Conservation (phyloP, 2,113 vertebrate genomes). For the Dipodomys stephensi region DNA sequence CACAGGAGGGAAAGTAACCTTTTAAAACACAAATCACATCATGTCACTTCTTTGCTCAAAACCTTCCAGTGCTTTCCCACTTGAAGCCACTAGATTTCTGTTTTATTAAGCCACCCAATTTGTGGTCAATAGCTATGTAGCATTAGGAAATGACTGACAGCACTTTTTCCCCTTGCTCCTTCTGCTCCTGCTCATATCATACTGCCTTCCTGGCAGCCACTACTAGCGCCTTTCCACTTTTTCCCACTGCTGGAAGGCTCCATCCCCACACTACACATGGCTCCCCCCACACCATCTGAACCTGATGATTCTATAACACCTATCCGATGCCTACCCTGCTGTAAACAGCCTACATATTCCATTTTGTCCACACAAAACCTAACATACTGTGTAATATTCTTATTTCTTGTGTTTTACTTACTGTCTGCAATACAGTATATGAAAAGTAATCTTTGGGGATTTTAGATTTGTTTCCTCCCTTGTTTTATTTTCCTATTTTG, state of each 20-base stretch:
- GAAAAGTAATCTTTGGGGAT: too few relatives aligned
- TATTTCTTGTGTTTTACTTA: too few relatives aligned
- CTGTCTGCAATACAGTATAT: too few relatives aligned
- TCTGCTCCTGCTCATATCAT: background rate
- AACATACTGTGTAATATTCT: background rate
- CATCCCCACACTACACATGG: background rate
- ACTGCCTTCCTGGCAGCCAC: background rate
- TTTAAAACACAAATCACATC: slow-evolving; percentile 40
- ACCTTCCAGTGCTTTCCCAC: background rate
- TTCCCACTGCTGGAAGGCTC: background rate
- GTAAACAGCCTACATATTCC: background rate
- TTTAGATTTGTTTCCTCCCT: background rate
- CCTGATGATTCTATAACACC: background rate
- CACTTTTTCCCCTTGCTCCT: background rate
- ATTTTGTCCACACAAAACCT: slow-evolving; percentile 9
- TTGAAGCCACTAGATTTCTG: background rate
- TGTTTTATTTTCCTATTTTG: background rate
- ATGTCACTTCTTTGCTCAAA: background rate
- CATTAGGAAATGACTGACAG: background rate
- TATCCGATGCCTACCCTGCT: background rate
- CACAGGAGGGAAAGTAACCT: background rate
- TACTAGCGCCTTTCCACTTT: background rate
- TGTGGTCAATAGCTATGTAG: background rate
- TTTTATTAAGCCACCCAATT: background rate
- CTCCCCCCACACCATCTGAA: background rate